Evolutionary conservation across 2,797 vertebrate genomes (phyloP).

Genomic region (Peromyscus melanophrys): DNA sequence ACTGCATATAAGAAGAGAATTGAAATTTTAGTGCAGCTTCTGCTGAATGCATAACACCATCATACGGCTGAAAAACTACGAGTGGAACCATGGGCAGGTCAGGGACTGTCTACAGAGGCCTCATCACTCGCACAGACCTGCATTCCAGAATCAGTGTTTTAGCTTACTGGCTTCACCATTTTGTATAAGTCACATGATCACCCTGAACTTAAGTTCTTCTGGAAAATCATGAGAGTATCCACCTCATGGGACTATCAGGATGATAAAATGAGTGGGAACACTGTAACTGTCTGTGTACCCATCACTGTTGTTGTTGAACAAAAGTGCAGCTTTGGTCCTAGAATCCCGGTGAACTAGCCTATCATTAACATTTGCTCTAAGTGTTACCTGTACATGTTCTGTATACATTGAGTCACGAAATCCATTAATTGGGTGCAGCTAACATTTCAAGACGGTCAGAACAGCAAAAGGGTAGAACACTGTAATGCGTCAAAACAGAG

Average conservation of each 20-base stretch:
- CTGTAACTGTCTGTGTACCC: neutral
- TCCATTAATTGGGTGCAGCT: conserved; percentile 14
- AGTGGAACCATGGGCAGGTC: neutral
- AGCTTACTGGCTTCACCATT: neutral
- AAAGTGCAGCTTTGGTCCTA: conserved; percentile 30
- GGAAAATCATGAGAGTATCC: neutral
- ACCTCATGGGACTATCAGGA: neutral
- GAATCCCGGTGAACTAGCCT: conserved; percentile 38
- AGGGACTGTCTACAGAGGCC: neutral
- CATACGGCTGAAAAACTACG: neutral
- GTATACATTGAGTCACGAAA: conserved; percentile 27
- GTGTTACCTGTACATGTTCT: neutral
- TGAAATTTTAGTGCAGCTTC: neutral
- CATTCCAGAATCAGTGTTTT: neutral
- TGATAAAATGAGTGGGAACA: neutral
- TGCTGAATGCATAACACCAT: neutral
- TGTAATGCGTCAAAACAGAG: neutral
- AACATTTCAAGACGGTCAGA: conserved; percentile 31
- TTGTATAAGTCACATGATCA: neutral
- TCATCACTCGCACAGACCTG: neutral
- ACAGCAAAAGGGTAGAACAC: neutral
- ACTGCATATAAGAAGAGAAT: neutral
- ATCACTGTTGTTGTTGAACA: neutral
- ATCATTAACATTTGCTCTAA: neutral
- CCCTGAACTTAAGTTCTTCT: neutral